phyloP scores from a whole-genome alignment of 2,888 invertebrate genomes.

The Erebia epiphron region DNA sequence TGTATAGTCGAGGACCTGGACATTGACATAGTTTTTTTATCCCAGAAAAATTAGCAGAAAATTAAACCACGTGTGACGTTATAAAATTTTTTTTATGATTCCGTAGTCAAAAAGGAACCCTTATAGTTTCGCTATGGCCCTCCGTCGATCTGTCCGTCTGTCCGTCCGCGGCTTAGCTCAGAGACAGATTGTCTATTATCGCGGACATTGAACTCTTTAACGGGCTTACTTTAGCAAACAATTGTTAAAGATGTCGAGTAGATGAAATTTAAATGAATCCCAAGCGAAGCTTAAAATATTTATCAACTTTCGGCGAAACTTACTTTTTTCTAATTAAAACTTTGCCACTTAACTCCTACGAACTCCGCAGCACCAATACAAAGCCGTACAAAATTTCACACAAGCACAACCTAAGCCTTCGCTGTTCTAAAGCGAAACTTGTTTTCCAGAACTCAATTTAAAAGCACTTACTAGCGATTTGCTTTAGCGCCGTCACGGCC shows the following conservation, averaged over 20 bases:
- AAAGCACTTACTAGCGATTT: conserved; percentile 75
- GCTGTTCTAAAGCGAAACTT: conserved; percentile 21
- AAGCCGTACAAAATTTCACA: conserved; percentile 9
- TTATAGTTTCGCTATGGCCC: no score
- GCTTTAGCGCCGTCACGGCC: conserved; percentile 73
- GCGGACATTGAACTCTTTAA: not conserved
- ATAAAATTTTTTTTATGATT: no score
- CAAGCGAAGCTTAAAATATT: conserved; percentile 1
- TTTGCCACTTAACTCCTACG: conserved; percentile 12
- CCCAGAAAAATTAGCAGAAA: no score
- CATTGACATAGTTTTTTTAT: no score
- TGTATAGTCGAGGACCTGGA: no score
- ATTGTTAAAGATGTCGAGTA: not conserved
- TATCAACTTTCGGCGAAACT: not conserved
- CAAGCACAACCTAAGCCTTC: conserved; percentile 14
- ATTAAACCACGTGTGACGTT: no score
- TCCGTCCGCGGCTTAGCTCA: no score
- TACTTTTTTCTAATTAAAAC: conserved; percentile 16
- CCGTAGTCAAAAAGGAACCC: no score
- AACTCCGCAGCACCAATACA: conserved; percentile 9
- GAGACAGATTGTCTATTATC: no score
- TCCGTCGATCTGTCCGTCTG: no score
- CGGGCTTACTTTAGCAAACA: not conserved
- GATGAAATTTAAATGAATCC: conserved; percentile 1
- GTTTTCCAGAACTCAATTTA: conserved; percentile 42